Evolutionary conservation across 2,888 invertebrate species (phyloP), one percentile per base, ranked within the genome.

Genomic region (Thalpophila matura): DNA sequence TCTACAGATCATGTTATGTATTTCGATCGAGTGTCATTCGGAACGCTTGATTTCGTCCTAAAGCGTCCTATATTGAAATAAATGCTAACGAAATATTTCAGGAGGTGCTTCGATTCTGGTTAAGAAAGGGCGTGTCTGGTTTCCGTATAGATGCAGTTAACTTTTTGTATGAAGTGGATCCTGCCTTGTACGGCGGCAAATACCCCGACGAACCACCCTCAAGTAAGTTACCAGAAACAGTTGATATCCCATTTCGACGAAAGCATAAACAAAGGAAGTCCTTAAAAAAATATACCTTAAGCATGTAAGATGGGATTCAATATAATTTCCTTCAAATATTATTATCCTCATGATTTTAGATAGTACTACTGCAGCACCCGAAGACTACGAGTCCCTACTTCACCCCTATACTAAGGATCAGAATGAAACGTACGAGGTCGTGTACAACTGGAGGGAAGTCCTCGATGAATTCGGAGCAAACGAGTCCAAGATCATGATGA

Each of bases 81-180:
- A 40, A 56, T 26, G 0, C 16, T 6, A 35, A 24, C 5, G 16
- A 26, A 46, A 35, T 12, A 0, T 62, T 78, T 45, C 78, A 97
- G 96, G 93, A 96, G 5, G 96, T 97, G 1, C 84, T 98, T 12
- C 92, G 92, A 18, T 98, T 96, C 88, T 99, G 99, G 98, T 85
- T 99, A 67, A 96, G 96, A 18, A 96, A 96, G 77, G 98, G 98
- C 3, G 96, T 98, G 0, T 97, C 97, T 72, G 99, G 99, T 0
- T 98, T 99, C 87, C 96, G 98, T 46, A 95, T 99, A 45, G 97
- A 98, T 84, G 97, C 98, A 0, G 95, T 97, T 62, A 92, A 92
- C 67, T 73, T 82, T 60, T 71, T 94, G 77, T 95, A 89, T 68
- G 95, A 95, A 74, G 89, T 89, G 0, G 86, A 92, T 47, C 77